phyloP scores from a whole-genome alignment of 2,113 vertebrate genomes.

The Taxidea taxus region DNA sequence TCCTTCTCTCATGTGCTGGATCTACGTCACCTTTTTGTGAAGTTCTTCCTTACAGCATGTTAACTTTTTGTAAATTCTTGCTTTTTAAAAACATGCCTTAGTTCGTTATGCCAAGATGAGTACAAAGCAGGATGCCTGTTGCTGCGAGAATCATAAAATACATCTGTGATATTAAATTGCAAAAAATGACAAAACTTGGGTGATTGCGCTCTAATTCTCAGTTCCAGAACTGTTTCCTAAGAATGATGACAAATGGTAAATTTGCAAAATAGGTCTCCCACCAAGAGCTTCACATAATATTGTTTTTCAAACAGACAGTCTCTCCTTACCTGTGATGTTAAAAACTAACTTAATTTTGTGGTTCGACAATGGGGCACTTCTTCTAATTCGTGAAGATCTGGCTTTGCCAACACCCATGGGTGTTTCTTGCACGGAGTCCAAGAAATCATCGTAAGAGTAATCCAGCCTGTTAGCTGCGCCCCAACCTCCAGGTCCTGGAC shows the following conservation, averaged over 20 bases:
- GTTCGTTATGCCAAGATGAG: background rate
- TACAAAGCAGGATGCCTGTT: background rate
- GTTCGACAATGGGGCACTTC: slow-evolving; percentile 86
- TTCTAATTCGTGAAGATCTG: slow-evolving; percentile 84
- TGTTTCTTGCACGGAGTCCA: slow-evolving; percentile 82
- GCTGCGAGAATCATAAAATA: background rate
- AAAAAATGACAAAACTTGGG: background rate
- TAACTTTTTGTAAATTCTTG: background rate
- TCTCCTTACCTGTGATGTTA: slow-evolving; percentile 94
- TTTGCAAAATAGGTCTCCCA: background rate
- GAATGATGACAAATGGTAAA: background rate
- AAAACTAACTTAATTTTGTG: slow-evolving; percentile 98
- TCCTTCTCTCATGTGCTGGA: background rate
- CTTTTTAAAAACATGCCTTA: background rate
- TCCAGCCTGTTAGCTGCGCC: slow-evolving; percentile 88
- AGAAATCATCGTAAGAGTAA: slow-evolving; percentile 93
- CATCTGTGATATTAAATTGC: background rate
- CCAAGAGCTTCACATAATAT: background rate
- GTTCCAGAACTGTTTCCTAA: background rate
- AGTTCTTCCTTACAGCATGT: background rate
- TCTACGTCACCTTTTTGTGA: background rate
- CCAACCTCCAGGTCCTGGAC: slow-evolving; percentile 94
- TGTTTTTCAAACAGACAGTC: background rate
- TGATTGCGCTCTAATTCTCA: background rate
- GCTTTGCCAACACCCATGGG: slow-evolving; percentile 66